A percentile compares a stretch with the other conserved stretches of the same genome.
These are phyloP conservation scores for Escarpia spicata DNA, from an alignment of 2,888 invertebrate species.

Conservation along the genomic window DNA sequence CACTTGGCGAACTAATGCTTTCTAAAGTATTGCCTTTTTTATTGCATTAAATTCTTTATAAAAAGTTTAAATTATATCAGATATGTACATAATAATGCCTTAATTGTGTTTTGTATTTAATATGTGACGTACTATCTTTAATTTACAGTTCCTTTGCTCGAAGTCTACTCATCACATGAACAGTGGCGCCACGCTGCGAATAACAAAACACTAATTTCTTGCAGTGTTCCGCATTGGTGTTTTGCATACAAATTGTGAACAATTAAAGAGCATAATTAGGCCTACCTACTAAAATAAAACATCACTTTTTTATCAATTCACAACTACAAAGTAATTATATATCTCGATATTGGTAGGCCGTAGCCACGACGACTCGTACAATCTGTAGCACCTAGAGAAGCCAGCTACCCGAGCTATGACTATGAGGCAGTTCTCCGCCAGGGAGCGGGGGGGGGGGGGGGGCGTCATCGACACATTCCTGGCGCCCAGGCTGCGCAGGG, in stretches of 20 bases:
- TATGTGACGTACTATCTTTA: not conserved
- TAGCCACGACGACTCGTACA: conserved; percentile 84
- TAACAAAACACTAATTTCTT: not conserved
- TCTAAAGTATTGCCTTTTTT: not conserved
- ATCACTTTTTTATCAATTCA: not conserved
- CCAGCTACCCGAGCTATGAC: conserved; percentile 81
- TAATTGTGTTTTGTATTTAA: not conserved
- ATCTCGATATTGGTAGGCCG: conserved; percentile 74
- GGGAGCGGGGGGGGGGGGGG: conserved; percentile 66
- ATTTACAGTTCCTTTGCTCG: not conserved
- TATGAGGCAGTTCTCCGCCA: conserved; percentile 84
- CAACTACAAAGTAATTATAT: not conserved
- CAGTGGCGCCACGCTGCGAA: not conserved
- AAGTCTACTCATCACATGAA: not conserved
- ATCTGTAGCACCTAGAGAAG: conserved; percentile 82
- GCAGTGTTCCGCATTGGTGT: too few relatives aligned
- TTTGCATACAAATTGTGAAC: not conserved
- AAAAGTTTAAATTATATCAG: not conserved
- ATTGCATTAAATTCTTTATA: not conserved
- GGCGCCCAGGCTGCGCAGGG: conserved; percentile 79
- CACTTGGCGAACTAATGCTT: not conserved
- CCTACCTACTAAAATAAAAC: not conserved
- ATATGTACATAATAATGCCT: not conserved
- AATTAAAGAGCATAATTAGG: too few relatives aligned
- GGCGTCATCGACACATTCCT: conserved; percentile 85